A percentile compares a stretch with the other conserved stretches of the same genome.
Conservation (phyloP, 2,797 vertebrate genomes). For the Borostomias antarcticus region DNA sequence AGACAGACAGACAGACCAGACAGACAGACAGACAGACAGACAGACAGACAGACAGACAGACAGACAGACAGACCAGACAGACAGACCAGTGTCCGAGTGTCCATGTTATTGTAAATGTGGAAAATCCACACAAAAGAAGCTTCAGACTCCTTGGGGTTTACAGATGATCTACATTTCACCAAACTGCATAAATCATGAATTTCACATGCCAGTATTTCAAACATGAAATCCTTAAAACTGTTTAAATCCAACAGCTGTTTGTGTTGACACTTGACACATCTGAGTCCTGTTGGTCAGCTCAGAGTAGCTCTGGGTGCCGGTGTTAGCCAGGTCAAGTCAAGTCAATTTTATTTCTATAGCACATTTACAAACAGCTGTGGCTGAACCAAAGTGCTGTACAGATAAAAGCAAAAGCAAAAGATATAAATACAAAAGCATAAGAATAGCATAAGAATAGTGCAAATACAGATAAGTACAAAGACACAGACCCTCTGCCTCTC, state of each 20-base stretch:
- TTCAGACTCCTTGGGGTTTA: background rate
- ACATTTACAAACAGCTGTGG: no score
- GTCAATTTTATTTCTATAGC: no score
- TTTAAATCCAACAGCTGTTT: background rate
- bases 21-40: no score
- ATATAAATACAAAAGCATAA: no score
- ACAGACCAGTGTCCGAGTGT: slow-evolving; percentile 12
- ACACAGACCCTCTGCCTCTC: no score
- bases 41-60: no score
- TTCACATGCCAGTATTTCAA: background rate
- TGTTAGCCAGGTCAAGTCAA: slow-evolving; percentile 3
- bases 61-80: no score
- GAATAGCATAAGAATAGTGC: no score
- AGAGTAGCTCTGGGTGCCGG: slow-evolving; percentile 23
- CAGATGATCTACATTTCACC: background rate
- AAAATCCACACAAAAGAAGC: background rate
- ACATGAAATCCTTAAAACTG: background rate
- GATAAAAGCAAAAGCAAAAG: no score
- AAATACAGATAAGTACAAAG: no score
- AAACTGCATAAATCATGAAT: background rate
- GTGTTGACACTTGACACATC: background rate
- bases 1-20: no score
- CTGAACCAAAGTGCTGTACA: no score
- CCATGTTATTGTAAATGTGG: background rate
- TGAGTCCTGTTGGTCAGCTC: background rate